Evolutionary conservation across 2,797 vertebrate species (phyloP), one percentile per base, ranked within the genome.

Genomic region (Corythornis leucogaster): DNA sequence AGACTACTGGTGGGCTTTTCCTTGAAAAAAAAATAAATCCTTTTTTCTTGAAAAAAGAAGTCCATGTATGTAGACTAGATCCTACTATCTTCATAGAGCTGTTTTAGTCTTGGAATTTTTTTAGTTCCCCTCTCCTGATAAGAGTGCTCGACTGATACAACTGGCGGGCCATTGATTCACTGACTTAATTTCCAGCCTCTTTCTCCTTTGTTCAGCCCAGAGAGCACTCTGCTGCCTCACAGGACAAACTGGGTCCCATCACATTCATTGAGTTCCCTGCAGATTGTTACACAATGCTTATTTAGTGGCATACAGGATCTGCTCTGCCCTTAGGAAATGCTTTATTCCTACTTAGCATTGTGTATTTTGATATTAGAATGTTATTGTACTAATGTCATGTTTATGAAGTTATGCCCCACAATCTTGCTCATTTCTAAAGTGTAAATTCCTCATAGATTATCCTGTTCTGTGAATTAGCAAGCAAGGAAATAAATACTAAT

Each of bases 371-470:
- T 80, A 58, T 68, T 80, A 46, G 79, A 92, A 33, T 1, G 6
- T n/a, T 82, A 33, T 67, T 92, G n/a, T 92, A 61, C 67, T 92
- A 67, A 83, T 87, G 51, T 38, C 15, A 2, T 75, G 17, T 93
- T 95, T 66, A 66, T 75, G 79, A 75, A 91, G 80, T 91, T 57
- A 9, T 21, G 16, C 48, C 30, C 0, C 10, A 80, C 76, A 91
- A 59, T 70, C 40, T n/a, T 76, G 33, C 59, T 81, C 6, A 2
- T 84, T 91, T 87, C 55, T 87, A 31, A 84, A 24, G 26, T 70
- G 83, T 81, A 78, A 82, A 90, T 87, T 92, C 69, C 43, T 66
- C 66, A 51, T 91, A 74, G 86, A 53, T 93, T 78, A 85, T 75
- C 51, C 80, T 76, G 2, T 82, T 85, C 79, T 66, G 54, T 51